Percentiles rank a stretch among this genome's conserved stretches.
Conservation (phyloP, 2,797 vertebrate species). For the Emydoidea blandingii region DNA sequence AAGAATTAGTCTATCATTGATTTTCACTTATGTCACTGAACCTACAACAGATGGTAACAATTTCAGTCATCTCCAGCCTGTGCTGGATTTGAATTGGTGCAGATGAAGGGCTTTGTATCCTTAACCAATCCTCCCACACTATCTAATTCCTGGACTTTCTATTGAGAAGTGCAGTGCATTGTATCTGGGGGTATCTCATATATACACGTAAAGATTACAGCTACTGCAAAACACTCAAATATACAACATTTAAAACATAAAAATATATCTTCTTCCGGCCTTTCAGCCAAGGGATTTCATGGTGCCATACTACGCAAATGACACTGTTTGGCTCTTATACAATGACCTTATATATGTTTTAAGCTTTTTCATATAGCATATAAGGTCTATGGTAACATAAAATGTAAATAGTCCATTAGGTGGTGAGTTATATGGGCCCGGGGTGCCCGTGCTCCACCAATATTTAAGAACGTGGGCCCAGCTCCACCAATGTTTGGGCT, state of each 20-base stretch:
- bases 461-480: no score
- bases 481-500: no score
- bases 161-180: not conserved
- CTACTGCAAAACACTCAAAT: not conserved
- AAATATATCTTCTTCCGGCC: not conserved
- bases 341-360: not conserved
- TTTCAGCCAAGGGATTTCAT: not conserved
- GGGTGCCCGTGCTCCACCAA: no score
- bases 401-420: not conserved
- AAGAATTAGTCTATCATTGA: slow-evolving; percentile 13
- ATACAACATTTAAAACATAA: not conserved
- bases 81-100: not conserved
- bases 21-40: not conserved
- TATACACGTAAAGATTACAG: not conserved
- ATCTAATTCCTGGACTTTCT: not conserved
- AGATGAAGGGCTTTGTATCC: not conserved
- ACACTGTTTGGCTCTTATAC: not conserved
- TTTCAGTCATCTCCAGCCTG: not conserved
- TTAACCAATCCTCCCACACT: not conserved
- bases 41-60: not conserved
- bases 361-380: not conserved
- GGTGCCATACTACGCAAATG: slow-evolving; percentile 6
- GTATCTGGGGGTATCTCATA: not conserved
- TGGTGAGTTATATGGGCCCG: no score
- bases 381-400: not conserved